A percentile compares a stretch with the other conserved stretches of the same genome.
phyloP scores from a whole-genome alignment of 2,888 invertebrate genomes.

The Aricia artaxerxes region DNA sequence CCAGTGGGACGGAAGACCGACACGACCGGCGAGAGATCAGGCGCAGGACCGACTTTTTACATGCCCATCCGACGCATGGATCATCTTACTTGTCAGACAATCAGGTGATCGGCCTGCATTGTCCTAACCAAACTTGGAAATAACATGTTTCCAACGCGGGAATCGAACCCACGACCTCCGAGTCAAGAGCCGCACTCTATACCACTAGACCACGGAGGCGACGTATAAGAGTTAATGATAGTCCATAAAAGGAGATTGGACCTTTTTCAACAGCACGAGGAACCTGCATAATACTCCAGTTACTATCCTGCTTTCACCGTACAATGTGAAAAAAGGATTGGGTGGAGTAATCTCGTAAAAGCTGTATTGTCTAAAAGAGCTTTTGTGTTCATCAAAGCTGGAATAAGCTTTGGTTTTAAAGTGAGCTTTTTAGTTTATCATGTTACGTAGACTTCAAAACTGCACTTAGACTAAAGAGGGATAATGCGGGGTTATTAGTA shows the following conservation, averaged over 20 bases:
- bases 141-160: too few species aligned
- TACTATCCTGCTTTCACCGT: background rate
- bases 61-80: too few species aligned
- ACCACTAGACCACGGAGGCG: too few species aligned
- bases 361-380: conserved; percentile 25
- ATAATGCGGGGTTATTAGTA: background rate
- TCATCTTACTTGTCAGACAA: too few species aligned
- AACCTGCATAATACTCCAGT: conserved; percentile 13
- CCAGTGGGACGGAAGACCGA: too few species aligned
- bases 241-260: background rate
- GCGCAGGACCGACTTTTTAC: too few species aligned
- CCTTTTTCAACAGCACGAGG: background rate
- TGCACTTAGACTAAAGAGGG: background rate
- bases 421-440: conserved; percentile 28
- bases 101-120: too few species aligned
- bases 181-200: too few species aligned
- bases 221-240: background rate
- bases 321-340: conserved; percentile 26
- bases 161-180: too few species aligned
- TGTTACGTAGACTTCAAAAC: conserved; percentile 19
- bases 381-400: conserved; percentile 26
- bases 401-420: conserved; percentile 6
- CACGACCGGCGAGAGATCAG: too few species aligned
- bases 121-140: too few species aligned
- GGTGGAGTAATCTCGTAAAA: conserved; percentile 29